A percentile compares a stretch with the other conserved stretches of the same genome.
Evolutionary conservation across 1,140 invertebrate species (phyloP).

Genomic region (Papilio xuthus): DNA sequence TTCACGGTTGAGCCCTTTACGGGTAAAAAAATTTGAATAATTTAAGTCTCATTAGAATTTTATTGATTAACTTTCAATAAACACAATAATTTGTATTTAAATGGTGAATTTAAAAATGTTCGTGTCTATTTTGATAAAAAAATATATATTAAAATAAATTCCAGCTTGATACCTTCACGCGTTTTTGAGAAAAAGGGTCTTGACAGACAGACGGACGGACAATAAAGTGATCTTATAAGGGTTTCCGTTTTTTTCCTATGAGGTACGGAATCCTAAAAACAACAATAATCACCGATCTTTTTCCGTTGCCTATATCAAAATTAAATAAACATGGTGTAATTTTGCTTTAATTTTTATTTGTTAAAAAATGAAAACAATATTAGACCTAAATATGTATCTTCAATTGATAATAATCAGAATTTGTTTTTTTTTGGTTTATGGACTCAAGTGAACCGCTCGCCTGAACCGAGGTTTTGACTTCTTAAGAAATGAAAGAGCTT

Average conservation of each 20-base stretch:
- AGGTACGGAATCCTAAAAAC: no score
- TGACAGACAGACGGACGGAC: no score
- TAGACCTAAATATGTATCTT: background rate
- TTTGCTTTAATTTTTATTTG: background rate
- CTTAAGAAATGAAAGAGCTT: background rate
- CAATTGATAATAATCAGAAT: background rate
- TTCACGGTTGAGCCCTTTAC: background rate
- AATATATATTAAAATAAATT: background rate
- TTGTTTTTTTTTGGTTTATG: background rate
- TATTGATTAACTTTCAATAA: conserved; percentile 5
- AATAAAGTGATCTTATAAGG: no score
- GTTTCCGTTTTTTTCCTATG: no score
- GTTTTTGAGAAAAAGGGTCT: no score
- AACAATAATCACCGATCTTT: background rate
- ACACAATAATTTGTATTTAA: background rate
- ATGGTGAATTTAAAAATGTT: background rate
- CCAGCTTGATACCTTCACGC: no score
- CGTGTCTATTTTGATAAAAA: background rate
- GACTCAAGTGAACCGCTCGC: background rate
- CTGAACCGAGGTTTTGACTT: background rate
- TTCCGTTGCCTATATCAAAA: background rate
- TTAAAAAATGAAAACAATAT: background rate
- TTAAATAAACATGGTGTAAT: background rate
- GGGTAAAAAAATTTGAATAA: background rate
- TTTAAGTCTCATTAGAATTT: background rate